phyloP scores from a whole-genome alignment of 2,113 vertebrate genomes.

The Phalacrocorax pelagicus region DNA sequence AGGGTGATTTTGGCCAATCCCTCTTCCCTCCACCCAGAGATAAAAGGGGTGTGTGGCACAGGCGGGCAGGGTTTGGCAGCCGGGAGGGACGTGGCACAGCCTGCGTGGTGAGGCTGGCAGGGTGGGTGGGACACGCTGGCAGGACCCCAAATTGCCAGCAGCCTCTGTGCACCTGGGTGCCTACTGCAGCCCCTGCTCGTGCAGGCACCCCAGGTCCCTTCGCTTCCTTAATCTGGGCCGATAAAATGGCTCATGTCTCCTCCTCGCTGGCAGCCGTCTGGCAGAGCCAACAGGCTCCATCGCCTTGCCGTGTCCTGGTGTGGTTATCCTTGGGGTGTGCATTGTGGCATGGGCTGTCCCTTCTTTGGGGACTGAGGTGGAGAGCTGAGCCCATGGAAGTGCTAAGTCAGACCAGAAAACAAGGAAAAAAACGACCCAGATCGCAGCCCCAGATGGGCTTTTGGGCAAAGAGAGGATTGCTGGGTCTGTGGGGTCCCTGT shows the following conservation, averaged over 20 bases:
- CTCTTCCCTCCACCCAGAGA: not conserved
- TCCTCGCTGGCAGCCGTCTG: rapidly evolving
- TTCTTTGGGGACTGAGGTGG: not conserved
- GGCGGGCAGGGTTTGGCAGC: not conserved
- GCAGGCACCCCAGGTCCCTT: not conserved
- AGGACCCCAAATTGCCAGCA: not conserved
- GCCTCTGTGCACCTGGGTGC: not conserved
- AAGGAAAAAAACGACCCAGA: not conserved
- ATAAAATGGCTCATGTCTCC: not conserved
- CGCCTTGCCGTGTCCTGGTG: rapidly evolving
- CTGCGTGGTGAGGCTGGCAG: not conserved
- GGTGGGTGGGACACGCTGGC: not conserved
- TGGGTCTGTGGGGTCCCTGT: not conserved
- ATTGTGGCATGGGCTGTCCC: not conserved
- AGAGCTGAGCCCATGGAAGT: not conserved
- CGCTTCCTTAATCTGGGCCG: not conserved
- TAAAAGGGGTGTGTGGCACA: not conserved
- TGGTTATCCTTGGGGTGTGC: no score
- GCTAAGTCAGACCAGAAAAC: not conserved
- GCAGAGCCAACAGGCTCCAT: not conserved
- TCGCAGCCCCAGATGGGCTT: not conserved
- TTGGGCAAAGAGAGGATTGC: not conserved
- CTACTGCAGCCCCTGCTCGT: not conserved
- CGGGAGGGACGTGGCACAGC: not conserved
- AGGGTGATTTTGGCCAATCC: not conserved